phyloP scores from a whole-genome alignment of 1,140 invertebrate genomes.

The Portunus trituberculatus region DNA sequence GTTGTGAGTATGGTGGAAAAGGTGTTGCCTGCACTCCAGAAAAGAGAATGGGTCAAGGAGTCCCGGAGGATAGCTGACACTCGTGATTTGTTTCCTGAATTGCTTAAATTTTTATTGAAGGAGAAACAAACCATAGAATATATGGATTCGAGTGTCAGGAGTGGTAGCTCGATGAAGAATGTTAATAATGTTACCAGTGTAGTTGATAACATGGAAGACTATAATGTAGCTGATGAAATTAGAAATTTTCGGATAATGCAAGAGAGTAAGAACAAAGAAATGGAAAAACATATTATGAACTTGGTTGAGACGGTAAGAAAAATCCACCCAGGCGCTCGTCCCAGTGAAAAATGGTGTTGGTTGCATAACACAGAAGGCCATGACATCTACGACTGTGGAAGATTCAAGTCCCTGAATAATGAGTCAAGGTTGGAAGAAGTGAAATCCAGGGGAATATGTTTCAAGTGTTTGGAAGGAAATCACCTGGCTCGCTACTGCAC shows the following conservation, averaged over 20 bases:
- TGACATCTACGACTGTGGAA: background rate
- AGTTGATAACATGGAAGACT: background rate
- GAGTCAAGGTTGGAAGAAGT: background rate
- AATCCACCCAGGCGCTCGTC: background rate
- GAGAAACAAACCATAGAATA: slow-evolving; percentile 25
- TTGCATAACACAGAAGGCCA: background rate
- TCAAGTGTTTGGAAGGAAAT: background rate
- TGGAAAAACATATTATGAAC: background rate
- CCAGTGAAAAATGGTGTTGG: background rate
- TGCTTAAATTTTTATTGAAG: background rate
- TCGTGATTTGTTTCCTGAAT: background rate
- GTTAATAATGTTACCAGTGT: background rate
- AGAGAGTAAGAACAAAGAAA: background rate
- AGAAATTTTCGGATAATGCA: background rate
- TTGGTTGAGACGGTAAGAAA: background rate
- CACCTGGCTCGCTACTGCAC: background rate
- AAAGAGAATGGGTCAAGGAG: slow-evolving; percentile 24
- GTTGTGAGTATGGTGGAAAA: background rate
- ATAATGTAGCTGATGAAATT: background rate
- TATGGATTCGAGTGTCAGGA: slow-evolving; percentile 11
- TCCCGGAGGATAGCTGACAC: background rate
- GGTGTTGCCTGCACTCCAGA: background rate
- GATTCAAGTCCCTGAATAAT: background rate
- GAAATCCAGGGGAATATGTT: background rate
- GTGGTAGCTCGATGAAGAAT: background rate